Conservation (phyloP, 2,113 vertebrate genomes). For the Prionailurus viverrinus region DNA sequence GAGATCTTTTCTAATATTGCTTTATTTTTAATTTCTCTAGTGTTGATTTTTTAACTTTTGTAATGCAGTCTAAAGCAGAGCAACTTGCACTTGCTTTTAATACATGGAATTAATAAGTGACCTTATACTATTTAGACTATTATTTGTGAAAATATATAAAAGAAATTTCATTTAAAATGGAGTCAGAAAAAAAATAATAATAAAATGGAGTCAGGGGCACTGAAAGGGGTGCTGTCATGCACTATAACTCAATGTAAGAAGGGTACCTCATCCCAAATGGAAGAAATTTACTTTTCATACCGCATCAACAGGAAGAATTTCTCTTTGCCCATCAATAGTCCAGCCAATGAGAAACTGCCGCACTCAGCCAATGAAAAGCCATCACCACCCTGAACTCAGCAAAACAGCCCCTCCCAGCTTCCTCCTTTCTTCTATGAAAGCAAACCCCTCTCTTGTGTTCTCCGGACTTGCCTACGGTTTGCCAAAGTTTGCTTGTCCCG, state of each 20-base stretch:
- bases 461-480: not conserved
- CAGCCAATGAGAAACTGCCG: not conserved
- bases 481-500: not conserved
- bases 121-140: not conserved
- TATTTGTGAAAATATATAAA: not conserved
- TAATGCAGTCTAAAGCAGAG: not conserved
- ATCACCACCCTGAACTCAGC: not conserved
- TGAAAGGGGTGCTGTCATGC: not conserved
- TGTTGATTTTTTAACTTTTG: not conserved
- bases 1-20: not conserved
- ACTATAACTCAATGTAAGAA: not conserved
- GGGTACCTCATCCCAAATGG: not conserved
- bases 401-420: not conserved
- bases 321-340: not conserved
- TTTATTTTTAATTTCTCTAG: not conserved
- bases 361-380: not conserved
- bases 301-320: not conserved
- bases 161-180: not conserved
- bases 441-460: not conserved
- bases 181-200: no score
- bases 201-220: not conserved
- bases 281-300: not conserved
- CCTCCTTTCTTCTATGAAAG: not conserved
- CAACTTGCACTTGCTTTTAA: not conserved
- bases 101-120: not conserved